Evolutionary conservation across 2,113 vertebrate species (phyloP).

Genomic region (Salvator merianae): DNA sequence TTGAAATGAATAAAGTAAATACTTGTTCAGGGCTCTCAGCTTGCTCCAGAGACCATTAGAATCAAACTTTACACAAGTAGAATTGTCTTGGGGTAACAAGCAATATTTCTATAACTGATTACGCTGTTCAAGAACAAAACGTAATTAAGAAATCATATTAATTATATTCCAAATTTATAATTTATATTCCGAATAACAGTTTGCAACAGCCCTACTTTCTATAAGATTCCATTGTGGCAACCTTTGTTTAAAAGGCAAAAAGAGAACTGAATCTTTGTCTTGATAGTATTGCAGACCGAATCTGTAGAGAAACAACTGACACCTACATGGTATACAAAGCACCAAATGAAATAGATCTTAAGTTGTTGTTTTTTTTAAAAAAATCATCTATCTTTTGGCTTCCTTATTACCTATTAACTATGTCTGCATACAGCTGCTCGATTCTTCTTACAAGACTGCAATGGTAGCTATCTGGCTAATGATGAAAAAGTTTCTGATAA

Average conservation of each 20-base stretch:
- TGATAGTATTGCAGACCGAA: background rate
- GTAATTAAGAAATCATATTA: too few species aligned
- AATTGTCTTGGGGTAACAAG: background rate
- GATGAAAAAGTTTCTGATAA: too few species aligned
- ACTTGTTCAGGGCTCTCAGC: background rate
- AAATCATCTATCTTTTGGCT: too few species aligned
- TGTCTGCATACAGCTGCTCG: too few species aligned
- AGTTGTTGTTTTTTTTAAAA: too few species aligned
- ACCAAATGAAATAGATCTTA: background rate
- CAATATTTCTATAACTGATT: background rate
- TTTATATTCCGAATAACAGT: too few species aligned
- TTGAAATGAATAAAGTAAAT: background rate
- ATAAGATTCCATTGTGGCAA: background rate
- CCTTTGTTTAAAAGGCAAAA: background rate
- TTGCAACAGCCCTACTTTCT: background rate
- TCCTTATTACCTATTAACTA: too few species aligned
- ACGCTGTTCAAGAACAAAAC: background rate
- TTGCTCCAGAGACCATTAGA: background rate
- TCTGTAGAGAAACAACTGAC: too few species aligned
- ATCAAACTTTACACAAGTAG: background rate
- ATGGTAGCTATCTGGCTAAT: too few species aligned
- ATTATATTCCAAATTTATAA: too few species aligned
- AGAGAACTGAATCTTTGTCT: background rate
- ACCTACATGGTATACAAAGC: too few species aligned
- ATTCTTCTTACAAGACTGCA: too few species aligned